Percentiles rank a stretch among this genome's conserved stretches.
These are phyloP conservation scores for Meloidogyne chitwoodi DNA, from an alignment of 1,140 invertebrate species.

Conservation along the genomic window DNA sequence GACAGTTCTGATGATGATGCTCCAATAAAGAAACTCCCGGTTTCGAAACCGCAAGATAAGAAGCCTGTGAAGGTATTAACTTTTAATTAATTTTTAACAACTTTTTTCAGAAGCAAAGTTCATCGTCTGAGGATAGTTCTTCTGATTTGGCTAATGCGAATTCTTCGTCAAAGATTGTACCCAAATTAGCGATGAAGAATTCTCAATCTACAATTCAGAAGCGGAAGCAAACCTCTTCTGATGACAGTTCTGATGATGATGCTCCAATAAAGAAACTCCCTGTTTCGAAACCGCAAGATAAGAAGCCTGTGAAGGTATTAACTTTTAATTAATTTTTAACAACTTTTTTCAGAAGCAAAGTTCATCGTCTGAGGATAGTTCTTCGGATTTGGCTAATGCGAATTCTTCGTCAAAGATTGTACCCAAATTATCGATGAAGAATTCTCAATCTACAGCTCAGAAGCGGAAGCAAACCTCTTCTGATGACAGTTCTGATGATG, in stretches of 20 bases:
- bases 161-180: too few species aligned
- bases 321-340: not conserved
- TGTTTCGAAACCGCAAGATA: not conserved
- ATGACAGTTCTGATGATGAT: not conserved
- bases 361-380: not conserved
- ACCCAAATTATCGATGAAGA: not conserved
- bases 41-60: too few species aligned
- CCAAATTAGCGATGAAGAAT: too few species aligned
- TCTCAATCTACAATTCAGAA: too few species aligned
- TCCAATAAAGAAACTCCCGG: too few species aligned
- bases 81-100: too few species aligned
- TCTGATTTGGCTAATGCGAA: too few species aligned
- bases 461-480: not conserved
- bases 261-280: not conserved
- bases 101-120: too few species aligned
- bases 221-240: not conserved
- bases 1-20: too few species aligned
- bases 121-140: too few species aligned
- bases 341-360: not conserved
- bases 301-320: not conserved
- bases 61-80: too few species aligned
- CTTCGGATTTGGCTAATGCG: not conserved
- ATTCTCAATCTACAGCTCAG: not conserved
- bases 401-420: not conserved
- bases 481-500: slow-evolving; percentile 4